Evolutionary conservation across 2,113 vertebrate species (phyloP), one percentile per base, ranked within the genome.

Genomic region (Hippocampus mohnikei): DNA sequence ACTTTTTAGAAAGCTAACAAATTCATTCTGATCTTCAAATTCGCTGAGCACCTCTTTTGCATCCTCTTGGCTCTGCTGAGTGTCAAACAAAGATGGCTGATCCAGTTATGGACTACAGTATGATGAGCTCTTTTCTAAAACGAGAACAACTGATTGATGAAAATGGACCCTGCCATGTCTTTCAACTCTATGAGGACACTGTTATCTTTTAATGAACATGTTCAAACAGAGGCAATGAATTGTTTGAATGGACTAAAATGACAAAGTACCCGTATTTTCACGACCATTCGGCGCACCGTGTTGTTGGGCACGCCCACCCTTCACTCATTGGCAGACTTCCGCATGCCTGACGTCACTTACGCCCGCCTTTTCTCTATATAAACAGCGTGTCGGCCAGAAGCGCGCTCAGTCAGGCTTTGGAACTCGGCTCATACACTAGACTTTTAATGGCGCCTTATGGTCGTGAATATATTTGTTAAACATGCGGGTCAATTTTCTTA

Each of bases 11-110:
- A 65, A 48, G 63, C 15, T 65, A 65, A 65, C 63, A 65, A 46
- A 65, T 44, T 65, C 63, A 65, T 65, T 65, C 6, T 65, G 63
- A 65, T 65, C 63, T 65, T 65, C 63, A 65, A 46, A 65, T 65
- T 65, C 63, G 20, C 63, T 65, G 42, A 65, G 8, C n/a, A 65
- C 63, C 4, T 65, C 42, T 65, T 3, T 65, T 25, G 42, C 46
- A 60, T 29, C 58, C 40, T 46, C 63, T 65, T 27, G 41, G n/a
- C 23, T 46, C 63, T 65, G 63, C 63, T 65, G 60, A 27, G 29
- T 41, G 20, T 40, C 13, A 46, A 65, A 65, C 63, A 65, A 48
- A 65, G 63, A 65, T 65, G 23, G n/a, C 41, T 46, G 42, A 44
- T 27, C 61, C 40, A 23, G 10, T 33, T 37, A 7, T 60, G 58